A percentile compares a stretch with the other conserved stretches of the same genome.
These are phyloP conservation scores for Chironomus tepperi DNA, from an alignment of 1,140 invertebrate genomes.

Conservation along the genomic window DNA sequence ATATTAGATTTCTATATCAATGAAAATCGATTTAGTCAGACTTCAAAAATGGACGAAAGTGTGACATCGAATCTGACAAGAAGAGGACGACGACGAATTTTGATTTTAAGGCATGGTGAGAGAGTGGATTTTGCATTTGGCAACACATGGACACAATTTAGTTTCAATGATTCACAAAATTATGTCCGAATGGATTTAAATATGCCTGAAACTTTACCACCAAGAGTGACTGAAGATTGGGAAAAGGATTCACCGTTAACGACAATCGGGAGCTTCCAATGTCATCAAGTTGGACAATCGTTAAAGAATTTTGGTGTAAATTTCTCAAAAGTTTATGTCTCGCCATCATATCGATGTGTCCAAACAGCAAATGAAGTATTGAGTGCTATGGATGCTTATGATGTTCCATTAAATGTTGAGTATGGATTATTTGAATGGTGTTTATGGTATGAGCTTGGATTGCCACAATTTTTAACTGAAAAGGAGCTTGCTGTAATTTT, in stretches of 20 bases:
- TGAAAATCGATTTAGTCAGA: conserved; percentile 18
- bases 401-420: conserved; percentile 59
- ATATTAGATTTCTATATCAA: neutral
- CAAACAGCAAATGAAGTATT: conserved; percentile 50
- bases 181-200: conserved; percentile 82
- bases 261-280: conserved; percentile 65
- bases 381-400: conserved; percentile 31
- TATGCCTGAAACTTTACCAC: conserved; percentile 67
- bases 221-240: conserved; percentile 55
- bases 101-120: conserved; percentile 79
- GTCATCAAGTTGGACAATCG: conserved; percentile 65
- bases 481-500: conserved; percentile 68
- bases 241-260: conserved; percentile 80
- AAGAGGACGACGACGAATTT: conserved; percentile 47
- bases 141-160: conserved; percentile 69
- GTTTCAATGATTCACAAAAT: conserved; percentile 69
- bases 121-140: conserved; percentile 87
- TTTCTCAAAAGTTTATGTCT: conserved; percentile 69
- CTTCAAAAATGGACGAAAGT: neutral
- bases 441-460: conserved; percentile 73
- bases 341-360: conserved; percentile 82
- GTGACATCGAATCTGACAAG: conserved; percentile 25
- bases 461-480: conserved; percentile 70
- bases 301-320: conserved; percentile 55
- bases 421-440: conserved; percentile 88